Evolutionary conservation across 2,888 invertebrate genomes (phyloP), one percentile per base, ranked within the genome.

Genomic region (Prenolepis imparis): DNA sequence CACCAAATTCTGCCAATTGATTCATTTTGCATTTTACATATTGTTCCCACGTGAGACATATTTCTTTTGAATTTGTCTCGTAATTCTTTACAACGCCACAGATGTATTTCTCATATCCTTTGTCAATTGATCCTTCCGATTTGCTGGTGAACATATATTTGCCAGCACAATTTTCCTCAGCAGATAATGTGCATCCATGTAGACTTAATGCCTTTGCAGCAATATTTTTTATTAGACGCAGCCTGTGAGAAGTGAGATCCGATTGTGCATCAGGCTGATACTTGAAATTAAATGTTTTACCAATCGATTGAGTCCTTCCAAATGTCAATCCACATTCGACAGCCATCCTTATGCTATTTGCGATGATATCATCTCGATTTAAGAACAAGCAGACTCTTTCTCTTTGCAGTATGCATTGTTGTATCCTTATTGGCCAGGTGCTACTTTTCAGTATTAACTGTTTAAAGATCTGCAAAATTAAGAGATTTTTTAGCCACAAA

Each of bases 11-110:
- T 4, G 74, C 83, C 8, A 93, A 73, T 86, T 91, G 83, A 59
- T 86, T 41, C 0, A 90, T 85, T 90, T 92, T 94, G 11, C 67
- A 83, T 21, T 88, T 36, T 15, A 92, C 95, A 93, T 96, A 96
- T n/a, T 96, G 95, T 59, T 95, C 92, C 84, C 96, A 95, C 63
- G 91, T 95, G n/a, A 96, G 91, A 57, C 83, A 82, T 3, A 86
- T 94, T 91, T 96, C 96, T 93, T 96, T 96, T 36, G 93, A 92
- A 84, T 96, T 96, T n/a, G 95, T 95, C 83, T 95, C 94, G 8
- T 95, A 93, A 95, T 96, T 97, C 41, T 96, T 93, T 1, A 97
- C 97, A 41, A 96, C 95, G 1, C 96, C 97, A 94, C 96, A 96
- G 6, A 96, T 88, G 55, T 96, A 90, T 48, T 92, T 89, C 64